Conservation (phyloP, 2,888 invertebrate species). For the Apotomis betuletana region DNA sequence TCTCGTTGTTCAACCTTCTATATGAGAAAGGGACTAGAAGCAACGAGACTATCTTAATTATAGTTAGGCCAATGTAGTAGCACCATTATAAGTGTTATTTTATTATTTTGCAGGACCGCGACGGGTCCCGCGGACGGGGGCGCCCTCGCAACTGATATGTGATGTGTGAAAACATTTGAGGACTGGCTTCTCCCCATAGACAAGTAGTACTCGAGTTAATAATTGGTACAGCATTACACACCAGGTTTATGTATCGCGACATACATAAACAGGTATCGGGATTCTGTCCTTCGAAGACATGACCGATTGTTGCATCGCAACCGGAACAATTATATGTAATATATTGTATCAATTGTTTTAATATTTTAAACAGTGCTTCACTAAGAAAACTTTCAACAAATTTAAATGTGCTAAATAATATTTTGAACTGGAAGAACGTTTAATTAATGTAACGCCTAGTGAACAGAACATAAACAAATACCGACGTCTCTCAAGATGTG, state of each 20-base stretch:
- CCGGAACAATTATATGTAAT: slow-evolving; percentile 77
- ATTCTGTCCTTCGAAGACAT: slow-evolving; percentile 60
- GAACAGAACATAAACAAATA: slow-evolving; percentile 77
- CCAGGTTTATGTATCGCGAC: slow-evolving; percentile 60
- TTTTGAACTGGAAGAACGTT: slow-evolving; percentile 81
- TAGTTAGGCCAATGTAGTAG: too few species aligned
- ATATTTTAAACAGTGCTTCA: slow-evolving; percentile 76
- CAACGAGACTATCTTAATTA: too few species aligned
- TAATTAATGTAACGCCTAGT: slow-evolving; percentile 79
- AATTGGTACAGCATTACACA: slow-evolving; percentile 76
- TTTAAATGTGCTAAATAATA: slow-evolving; percentile 79
- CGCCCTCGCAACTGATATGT: slow-evolving; percentile 75
- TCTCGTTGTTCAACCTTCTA: too few species aligned
- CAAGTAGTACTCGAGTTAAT: slow-evolving; percentile 75
- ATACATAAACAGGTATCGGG: slow-evolving; percentile 61
- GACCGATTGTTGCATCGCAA: slow-evolving; percentile 67
- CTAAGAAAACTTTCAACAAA: slow-evolving; percentile 78
- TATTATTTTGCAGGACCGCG: slow-evolving; percentile 70
- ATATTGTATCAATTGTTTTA: slow-evolving; percentile 77
- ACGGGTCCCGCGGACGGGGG: slow-evolving; percentile 77
- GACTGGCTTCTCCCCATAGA: slow-evolving; percentile 83
- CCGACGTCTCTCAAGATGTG: slow-evolving; percentile 66
- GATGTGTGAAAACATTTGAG: slow-evolving; percentile 67
- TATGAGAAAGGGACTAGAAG: too few species aligned
- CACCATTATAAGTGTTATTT: not conserved